Evolutionary conservation across 2,797 vertebrate species (phyloP).

Genomic region (Sebastes steindachneri): DNA sequence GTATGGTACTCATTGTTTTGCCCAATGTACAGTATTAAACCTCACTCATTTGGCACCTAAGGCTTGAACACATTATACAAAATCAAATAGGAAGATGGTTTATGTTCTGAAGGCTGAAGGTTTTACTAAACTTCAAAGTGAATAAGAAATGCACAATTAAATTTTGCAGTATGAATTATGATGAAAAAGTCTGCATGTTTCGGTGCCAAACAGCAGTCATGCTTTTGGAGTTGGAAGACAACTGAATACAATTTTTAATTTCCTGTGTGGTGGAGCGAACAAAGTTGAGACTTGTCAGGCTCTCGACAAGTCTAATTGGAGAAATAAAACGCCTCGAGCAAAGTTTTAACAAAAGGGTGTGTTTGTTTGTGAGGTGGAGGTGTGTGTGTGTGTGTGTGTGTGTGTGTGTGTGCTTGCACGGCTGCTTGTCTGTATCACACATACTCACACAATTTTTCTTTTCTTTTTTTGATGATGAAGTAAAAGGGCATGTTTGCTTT

Average conservation of each 20-base stretch:
- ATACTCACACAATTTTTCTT: conserved; percentile 4
- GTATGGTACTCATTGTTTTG: background rate
- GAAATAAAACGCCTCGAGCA: conserved; percentile 57
- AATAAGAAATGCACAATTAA: background rate
- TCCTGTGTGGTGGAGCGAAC: conserved; percentile 56
- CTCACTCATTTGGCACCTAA: background rate
- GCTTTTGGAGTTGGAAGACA: conserved; percentile 39
- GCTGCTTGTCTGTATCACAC: conserved; percentile 19
- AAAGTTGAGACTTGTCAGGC: conserved; percentile 85
- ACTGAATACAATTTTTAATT: conserved; percentile 59
- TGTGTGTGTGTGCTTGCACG: conserved; percentile 7
- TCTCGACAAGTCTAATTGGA: conserved; percentile 62
- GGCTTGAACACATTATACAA: background rate
- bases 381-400: conserved; percentile 20
- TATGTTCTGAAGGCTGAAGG: background rate
- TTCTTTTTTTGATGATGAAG: conserved; percentile 82
- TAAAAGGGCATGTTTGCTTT: conserved; percentile 83
- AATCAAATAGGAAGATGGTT: background rate
- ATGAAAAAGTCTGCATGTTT: conserved; percentile 4
- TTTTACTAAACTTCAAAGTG: background rate
- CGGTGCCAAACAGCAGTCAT: conserved; percentile 29
- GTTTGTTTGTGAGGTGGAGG: conserved; percentile 43
- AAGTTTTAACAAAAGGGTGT: conserved; percentile 51
- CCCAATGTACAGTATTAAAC: background rate
- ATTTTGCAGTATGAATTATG: background rate